Conservation (phyloP, 1,140 invertebrate genomes). For the Drosophila pandora region DNA sequence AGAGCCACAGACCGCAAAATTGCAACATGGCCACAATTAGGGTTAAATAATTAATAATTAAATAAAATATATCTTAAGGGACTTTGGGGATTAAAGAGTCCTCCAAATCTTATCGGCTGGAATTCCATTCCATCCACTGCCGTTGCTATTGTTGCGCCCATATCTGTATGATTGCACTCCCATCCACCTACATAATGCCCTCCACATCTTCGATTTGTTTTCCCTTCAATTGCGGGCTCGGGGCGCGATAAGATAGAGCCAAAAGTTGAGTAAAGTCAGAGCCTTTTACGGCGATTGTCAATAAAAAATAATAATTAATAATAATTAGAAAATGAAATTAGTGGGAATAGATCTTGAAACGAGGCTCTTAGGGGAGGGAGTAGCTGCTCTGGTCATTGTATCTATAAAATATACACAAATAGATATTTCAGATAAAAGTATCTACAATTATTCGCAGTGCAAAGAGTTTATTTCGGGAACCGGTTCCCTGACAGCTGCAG, state of each 20-base stretch:
- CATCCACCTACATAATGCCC: constrained; percentile 1
- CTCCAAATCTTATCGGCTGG: not conserved
- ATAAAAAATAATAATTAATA: no score
- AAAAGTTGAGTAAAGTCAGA: constrained; percentile 29
- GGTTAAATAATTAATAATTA: not conserved
- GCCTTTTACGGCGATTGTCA: not conserved
- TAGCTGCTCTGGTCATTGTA: no score
- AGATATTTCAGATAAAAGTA: no score
- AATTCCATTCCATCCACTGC: not conserved
- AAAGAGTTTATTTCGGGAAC: constrained; percentile 66
- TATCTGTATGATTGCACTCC: not conserved
- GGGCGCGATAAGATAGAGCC: constrained; percentile 57
- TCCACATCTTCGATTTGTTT: constrained; percentile 46
- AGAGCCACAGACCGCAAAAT: not conserved
- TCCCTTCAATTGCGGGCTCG: constrained; percentile 48
- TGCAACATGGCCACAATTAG: no score
- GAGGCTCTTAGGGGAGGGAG: no score
- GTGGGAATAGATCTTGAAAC: no score
- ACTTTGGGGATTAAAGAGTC: no score
- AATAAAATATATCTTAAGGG: no score
- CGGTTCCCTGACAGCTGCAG: constrained; percentile 64
- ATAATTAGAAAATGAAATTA: no score
- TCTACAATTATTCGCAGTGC: not conserved
- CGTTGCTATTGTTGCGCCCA: not conserved
- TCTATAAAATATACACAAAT: no score